phyloP scores from a whole-genome alignment of 1,140 invertebrate genomes.

The Bombus balteatus region DNA sequence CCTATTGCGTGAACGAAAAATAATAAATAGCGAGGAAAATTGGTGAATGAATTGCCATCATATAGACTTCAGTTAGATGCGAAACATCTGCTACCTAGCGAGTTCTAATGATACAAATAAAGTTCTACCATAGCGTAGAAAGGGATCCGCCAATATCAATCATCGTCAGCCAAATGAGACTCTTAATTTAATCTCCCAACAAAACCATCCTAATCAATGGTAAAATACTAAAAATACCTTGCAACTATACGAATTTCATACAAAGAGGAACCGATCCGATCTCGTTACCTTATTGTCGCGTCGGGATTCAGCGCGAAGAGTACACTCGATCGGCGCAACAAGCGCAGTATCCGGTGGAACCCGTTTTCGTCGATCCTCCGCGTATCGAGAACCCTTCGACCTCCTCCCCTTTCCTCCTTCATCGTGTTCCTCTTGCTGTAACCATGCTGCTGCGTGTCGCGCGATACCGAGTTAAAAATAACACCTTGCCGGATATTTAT shows the following conservation, averaged over 20 bases:
- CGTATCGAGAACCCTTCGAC: slow-evolving; percentile 48
- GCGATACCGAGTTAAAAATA: slow-evolving; percentile 78
- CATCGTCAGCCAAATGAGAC: no score
- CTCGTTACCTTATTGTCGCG: slow-evolving; percentile 3
- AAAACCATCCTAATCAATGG: no score
- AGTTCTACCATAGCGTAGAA: no score
- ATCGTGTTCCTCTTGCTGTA: not conserved
- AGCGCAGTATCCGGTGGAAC: slow-evolving; percentile 60
- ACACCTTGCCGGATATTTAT: slow-evolving; percentile 78
- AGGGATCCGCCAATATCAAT: no score
- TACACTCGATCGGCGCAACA: not conserved
- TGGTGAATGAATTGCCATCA: no score
- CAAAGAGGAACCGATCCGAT: not conserved
- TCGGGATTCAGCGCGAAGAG: not conserved
- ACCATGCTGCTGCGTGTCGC: slow-evolving; percentile 51
- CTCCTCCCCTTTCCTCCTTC: slow-evolving; percentile 13
- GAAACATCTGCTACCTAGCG: no score
- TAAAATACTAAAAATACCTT: not conserved
- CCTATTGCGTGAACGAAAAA: no score
- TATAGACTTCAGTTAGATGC: no score
- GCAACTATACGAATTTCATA: not conserved
- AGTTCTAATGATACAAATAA: no score
- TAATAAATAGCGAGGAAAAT: no score
- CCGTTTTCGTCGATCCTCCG: slow-evolving; percentile 53
- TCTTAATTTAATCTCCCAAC: no score